Percentiles rank a stretch among this genome's conserved stretches.
phyloP scores from a whole-genome alignment of 92 coral and sea anemone species.

The Paramuricea clavata region DNA sequence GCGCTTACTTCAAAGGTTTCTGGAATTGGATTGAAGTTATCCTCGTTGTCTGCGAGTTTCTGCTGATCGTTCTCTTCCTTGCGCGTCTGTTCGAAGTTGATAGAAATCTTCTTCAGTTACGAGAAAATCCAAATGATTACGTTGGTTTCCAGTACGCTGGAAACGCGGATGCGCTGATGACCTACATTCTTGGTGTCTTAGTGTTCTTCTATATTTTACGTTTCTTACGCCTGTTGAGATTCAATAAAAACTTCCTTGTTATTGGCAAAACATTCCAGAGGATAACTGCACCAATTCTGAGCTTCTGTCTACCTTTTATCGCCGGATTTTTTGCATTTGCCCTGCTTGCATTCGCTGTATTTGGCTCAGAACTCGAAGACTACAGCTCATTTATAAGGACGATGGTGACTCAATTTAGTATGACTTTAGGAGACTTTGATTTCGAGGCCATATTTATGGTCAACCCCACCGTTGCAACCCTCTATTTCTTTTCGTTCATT shows the following conservation, averaged over 20 bases:
- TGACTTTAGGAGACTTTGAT: not conserved
- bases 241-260: slow-evolving; percentile 77
- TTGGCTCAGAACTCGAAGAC: slow-evolving; percentile 65
- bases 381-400: slow-evolving; percentile 36
- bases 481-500: slow-evolving; percentile 1
- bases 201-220: not conserved
- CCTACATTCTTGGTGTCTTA: not conserved
- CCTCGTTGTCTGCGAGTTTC: not conserved
- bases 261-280: slow-evolving; percentile 78
- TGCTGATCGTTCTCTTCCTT: not conserved
- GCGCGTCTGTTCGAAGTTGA: slow-evolving; percentile 78
- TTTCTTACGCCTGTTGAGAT: not conserved
- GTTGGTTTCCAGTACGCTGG: slow-evolving; percentile 62
- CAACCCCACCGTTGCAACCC: not conserved
- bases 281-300: slow-evolving; percentile 78
- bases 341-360: slow-evolving; percentile 69
- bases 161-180: slow-evolving; percentile 56
- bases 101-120: slow-evolving; percentile 68
- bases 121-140: slow-evolving; percentile 5
- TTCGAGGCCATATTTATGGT: slow-evolving; percentile 1
- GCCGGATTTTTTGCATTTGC: slow-evolving; percentile 76
- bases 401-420: not conserved
- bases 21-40: not conserved
- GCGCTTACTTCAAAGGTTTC: slow-evolving; percentile 2
- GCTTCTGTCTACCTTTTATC: slow-evolving; percentile 76